Percentiles rank a stretch among this genome's conserved stretches.
phyloP scores from a whole-genome alignment of 2,888 invertebrate genomes.

The Myopa testacea region DNA sequence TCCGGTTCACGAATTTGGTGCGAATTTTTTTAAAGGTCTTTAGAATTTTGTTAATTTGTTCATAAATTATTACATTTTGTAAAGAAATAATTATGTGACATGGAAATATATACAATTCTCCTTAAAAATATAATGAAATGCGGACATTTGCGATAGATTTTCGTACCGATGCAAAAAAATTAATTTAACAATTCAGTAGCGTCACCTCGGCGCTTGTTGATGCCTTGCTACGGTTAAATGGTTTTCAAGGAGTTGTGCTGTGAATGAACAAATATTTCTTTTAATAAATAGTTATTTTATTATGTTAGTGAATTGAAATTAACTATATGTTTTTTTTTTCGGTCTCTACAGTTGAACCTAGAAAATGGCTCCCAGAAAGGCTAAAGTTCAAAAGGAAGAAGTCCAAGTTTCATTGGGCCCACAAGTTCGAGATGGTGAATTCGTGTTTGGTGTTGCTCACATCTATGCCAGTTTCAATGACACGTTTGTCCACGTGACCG shows the following conservation, averaged over 20 bases:
- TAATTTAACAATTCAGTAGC: slow-evolving; percentile 44
- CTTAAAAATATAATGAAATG: not conserved
- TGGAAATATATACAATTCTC: slow-evolving; percentile 16
- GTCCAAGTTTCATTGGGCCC: slow-evolving; percentile 96
- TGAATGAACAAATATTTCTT: not conserved
- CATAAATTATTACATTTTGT: slow-evolving; percentile 46
- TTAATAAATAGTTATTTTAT: too few relatives aligned
- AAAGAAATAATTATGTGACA: slow-evolving; percentile 24
- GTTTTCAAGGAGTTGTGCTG: not conserved
- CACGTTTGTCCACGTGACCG: slow-evolving; percentile 99
- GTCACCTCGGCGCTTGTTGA: not conserved
- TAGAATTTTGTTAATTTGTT: slow-evolving; percentile 48
- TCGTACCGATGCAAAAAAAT: slow-evolving; percentile 49
- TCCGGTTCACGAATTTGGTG: slow-evolving; percentile 65
- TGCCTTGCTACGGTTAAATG: not conserved
- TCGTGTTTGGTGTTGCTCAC: slow-evolving; percentile 98
- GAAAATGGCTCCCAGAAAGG: slow-evolving; percentile 96
- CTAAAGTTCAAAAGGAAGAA: slow-evolving; percentile 96
- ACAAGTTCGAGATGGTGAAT: slow-evolving; percentile 96
- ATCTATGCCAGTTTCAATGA: slow-evolving; percentile 99
- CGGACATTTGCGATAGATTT: not conserved
- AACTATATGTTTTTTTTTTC: slow-evolving; percentile 48
- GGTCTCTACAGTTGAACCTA: slow-evolving; percentile 40
- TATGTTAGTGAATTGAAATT: slow-evolving; percentile 29
- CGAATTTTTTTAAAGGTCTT: slow-evolving; percentile 57